phyloP scores from a whole-genome alignment of 2,888 invertebrate genomes.

The Xanthia icteritia region DNA sequence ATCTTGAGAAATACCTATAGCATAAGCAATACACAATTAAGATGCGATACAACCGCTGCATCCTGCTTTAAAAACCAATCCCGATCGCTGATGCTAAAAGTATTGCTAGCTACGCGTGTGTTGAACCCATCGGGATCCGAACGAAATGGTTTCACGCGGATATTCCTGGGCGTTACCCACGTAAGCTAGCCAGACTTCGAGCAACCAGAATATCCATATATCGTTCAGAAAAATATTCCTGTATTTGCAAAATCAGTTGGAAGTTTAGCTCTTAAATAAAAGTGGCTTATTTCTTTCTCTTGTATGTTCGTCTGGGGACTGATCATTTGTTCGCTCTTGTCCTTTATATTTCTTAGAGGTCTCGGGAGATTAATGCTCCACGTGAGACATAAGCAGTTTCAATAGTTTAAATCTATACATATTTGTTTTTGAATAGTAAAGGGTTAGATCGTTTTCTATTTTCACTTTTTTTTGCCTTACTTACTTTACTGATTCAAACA shows the following conservation, averaged over 20 bases:
- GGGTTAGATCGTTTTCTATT: constrained; percentile 9
- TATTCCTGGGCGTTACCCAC: constrained; percentile 47
- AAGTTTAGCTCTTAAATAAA: constrained; percentile 56
- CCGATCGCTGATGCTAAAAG: constrained; percentile 20
- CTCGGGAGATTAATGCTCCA: constrained; percentile 44
- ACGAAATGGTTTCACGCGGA: constrained; percentile 57
- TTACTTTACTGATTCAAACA: constrained; percentile 1
- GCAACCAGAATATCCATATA: constrained; percentile 41
- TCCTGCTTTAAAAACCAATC: constrained; percentile 32
- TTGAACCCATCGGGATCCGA: constrained; percentile 23
- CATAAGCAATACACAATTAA: constrained; percentile 5
- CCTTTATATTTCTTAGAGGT: constrained; percentile 58
- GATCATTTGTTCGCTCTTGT: constrained; percentile 62
- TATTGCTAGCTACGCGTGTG: constrained; percentile 7
- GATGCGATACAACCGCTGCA: constrained; percentile 4
- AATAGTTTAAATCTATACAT: constrained; percentile 49
- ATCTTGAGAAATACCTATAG: not conserved
- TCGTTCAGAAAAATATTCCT: constrained; percentile 52
- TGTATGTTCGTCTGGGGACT: constrained; percentile 54
- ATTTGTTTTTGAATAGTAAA: constrained; percentile 34
- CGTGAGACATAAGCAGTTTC: constrained; percentile 26
- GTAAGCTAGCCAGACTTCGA: constrained; percentile 34
- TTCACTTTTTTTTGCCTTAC: not conserved
- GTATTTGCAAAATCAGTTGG: constrained; percentile 58
- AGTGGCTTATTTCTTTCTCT: constrained; percentile 51